Conservation (phyloP, 2,888 invertebrate species). For the Seira sanloemensis region DNA sequence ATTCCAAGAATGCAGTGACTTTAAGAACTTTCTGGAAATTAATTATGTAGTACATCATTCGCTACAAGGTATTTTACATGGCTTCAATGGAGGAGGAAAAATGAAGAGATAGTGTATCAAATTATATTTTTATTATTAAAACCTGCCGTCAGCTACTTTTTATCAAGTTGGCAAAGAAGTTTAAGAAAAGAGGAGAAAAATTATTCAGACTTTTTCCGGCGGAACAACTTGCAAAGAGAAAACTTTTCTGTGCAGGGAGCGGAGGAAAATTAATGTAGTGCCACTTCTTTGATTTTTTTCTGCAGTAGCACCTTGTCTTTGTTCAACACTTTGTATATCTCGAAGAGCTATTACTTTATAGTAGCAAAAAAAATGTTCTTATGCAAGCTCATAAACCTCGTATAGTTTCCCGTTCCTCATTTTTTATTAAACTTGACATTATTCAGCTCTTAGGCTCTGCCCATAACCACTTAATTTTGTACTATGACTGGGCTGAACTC, state of each 20-base stretch:
- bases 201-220: background rate
- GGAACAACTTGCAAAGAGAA: background rate
- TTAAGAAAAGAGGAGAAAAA: background rate
- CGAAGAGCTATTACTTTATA: background rate
- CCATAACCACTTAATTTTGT: background rate
- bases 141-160: constrained; percentile 16
- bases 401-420: constrained; percentile 26
- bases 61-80: background rate
- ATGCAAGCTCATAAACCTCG: background rate
- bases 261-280: background rate
- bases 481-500: too few species aligned
- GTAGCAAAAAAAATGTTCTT: too few species aligned
- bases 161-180: constrained; percentile 16
- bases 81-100: background rate
- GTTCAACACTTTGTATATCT: background rate
- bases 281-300: background rate
- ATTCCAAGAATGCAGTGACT: too few species aligned
- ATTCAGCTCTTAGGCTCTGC: background rate
- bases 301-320: constrained; percentile 9
- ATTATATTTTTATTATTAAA: constrained; percentile 16
- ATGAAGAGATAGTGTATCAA: constrained; percentile 14
- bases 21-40: too few species aligned
- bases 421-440: constrained; percentile 43
- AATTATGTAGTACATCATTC: background rate
- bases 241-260: constrained; percentile 6